Evolutionary conservation across 2,113 vertebrate genomes (phyloP), one percentile per base, ranked within the genome.

Genomic region (Cinclus cinclus): DNA sequence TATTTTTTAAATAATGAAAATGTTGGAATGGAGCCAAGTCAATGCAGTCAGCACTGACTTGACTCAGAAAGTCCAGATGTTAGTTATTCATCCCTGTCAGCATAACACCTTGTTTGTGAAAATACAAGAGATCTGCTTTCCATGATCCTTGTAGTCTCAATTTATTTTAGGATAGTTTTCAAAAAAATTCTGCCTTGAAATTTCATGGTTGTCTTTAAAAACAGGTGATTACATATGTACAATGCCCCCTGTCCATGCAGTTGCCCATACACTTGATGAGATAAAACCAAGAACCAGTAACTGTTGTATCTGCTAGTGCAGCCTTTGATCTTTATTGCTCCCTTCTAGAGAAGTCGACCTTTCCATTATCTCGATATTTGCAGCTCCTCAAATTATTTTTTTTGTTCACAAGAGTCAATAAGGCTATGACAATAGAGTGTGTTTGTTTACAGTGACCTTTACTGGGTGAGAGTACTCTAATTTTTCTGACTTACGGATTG

Each of bases 371-470:
- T 89, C 64, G 24, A 27, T 94, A 56, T 92, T 87, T 87, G n/a
- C 56, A 63, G 56, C 41, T 71, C 76, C 30, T 90, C 16, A 70
- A 69, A 52, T 71, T 71, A 19, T 64, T 90, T 89, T 90, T 89
- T 94, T 75, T 31, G 13, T 44, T 91, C 65, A n/a, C 19, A 39
- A 64, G 47, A 77, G 53, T 84, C 56, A 91, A 30, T 52, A 71
- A 47, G 19, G 12, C n/a, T 86, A 9, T 68, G 49, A 31, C 49
- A 91, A 64, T 21, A 68, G 31, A 76, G 10, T 31, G 19, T 80
- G 53, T 63, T 93, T 83, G 5, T 84, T 94, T 90, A 47, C 37
- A 49, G 46, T 68, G 84, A 91, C 94, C 81, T 95, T 95, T 92
- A 58, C 60, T 37, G 64, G 70, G 64, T 37, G 64, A 74, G 64